These are phyloP conservation scores for Gadus chalcogrammus DNA, from an alignment of 2,113 vertebrate genomes.

Conservation along the genomic window DNA sequence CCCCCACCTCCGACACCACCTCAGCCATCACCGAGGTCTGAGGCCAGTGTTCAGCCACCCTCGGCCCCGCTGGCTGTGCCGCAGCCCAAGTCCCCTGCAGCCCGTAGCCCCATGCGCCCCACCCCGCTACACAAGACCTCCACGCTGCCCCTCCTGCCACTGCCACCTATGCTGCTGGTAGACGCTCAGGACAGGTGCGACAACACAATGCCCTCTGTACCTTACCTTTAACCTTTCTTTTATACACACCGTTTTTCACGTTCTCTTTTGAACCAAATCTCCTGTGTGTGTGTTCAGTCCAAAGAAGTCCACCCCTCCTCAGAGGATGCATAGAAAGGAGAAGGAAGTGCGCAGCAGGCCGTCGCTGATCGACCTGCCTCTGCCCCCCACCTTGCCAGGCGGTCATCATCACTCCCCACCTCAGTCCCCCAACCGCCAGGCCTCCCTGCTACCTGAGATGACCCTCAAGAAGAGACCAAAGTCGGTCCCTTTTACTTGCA, in stretches of 20 bases:
- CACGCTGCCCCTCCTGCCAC: constrained; percentile 89
- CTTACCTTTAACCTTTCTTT: no score
- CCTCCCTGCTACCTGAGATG: constrained; percentile 78
- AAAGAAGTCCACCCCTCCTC: constrained; percentile 83
- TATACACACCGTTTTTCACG: no score
- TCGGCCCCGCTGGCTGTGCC: constrained; percentile 53
- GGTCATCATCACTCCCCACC: constrained; percentile 89
- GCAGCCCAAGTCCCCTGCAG: constrained; percentile 77
- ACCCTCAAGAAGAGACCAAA: constrained; percentile 98
- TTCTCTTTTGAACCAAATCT: no score
- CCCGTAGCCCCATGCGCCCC: constrained; percentile 77
- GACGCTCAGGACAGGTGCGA: constrained; percentile 92
- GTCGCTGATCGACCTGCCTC: constrained; percentile 90
- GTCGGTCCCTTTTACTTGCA: constrained; percentile 68
- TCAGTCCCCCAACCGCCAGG: constrained; percentile 85
- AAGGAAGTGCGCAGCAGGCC: constrained; percentile 86
- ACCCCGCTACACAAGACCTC: constrained; percentile 89
- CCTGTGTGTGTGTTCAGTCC: constrained; percentile 70
- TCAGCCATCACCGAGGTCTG: constrained; percentile 71
- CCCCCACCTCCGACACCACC: constrained; percentile 35
- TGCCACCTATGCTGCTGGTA: constrained; percentile 89
- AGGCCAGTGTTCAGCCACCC: constrained; percentile 61
- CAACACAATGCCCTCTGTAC: background rate
- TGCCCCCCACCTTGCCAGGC: constrained; percentile 87
- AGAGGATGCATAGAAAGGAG: constrained; percentile 84